Evolutionary conservation across 2,113 vertebrate species (phyloP), one percentile per base, ranked within the genome.

Genomic region (Galbula dea): DNA sequence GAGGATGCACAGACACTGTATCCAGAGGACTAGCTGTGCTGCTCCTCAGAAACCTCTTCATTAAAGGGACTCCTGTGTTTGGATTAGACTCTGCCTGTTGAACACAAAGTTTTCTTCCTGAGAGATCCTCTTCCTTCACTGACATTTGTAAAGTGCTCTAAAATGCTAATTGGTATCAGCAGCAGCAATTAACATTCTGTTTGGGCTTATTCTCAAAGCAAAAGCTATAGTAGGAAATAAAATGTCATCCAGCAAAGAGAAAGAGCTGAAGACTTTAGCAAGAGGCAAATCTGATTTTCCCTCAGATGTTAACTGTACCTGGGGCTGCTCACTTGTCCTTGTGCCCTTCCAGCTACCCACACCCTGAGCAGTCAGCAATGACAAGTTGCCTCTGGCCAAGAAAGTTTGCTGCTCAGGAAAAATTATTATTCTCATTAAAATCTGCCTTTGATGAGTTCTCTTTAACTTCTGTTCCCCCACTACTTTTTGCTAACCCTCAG

Each of bases 61-160:
- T 93, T 90, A 93, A 83, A 83, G 48, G 72, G 43, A 89, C 77
- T 90, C 51, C 43, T 71, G 95, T 95, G 78, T 89, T 96, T 93
- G 87, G 67, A 92, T 96, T 83, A 88, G 63, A 67, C 45, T 73
- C 58, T 59, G 71, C 62, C 59, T 58, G 22, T 10, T 67, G 65
- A 94, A 86, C 75, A 71, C 24, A 52, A 77, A 89, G 75, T 76
- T 93, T 71, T 92, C 73, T 91, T 91, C 87, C 67, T 77, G 48
- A 93, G 75, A 96, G 84, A 84, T 57, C 75, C 67, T n/a, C 57
- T 80, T 89, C 84, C 39, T 71, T 79, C 88, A 37, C 68, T 96
- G 96, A 94, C 87, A 96, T 95, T 94, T 94, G 65, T 77, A 74
- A 92, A 95, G 75, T 83, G 69, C 75, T 83, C 54, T 71, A 89